Base-by-base conservation (phyloP, 1,140 invertebrate genomes). In the Drosophila insularis region DNA sequence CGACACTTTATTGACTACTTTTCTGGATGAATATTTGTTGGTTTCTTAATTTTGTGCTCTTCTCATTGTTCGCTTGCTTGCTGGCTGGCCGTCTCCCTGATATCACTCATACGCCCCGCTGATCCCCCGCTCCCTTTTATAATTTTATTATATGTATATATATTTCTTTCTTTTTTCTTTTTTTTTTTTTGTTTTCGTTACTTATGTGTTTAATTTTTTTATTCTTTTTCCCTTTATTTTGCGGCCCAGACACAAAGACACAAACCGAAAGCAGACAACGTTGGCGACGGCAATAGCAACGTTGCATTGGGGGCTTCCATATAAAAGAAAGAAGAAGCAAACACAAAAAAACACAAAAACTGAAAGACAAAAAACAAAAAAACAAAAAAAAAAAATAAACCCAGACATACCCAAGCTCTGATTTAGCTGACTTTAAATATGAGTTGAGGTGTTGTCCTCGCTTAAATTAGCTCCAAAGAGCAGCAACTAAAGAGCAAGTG, bases 361-460 rank as follows among this genome's bases (percentile, higher is more conserved):
- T 17, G 17, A 59, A 46, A 19, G 43, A 19, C 6, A 19, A 46
- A 46, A 50, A 21, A 17, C 10, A 21, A 19, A 46, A 56, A 78
- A 46, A 60, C 63, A 17, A 19, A 21, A 19, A 46, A 56, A 78
- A 46, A 60, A 68, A 74, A 14, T 37, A 23, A 27, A 32, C 14
- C 43, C 43, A 50, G 43, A 63, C 54, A 64, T 60, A 62, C 37
- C 43, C 68, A 70, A 43, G 64, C 64, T 71, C 77, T 90, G 86
- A 90, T 90, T 90, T 90, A 90, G 86, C 81, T 76, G 82, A 73
- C 76, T 86, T 90, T 90, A 87, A 82, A 90, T 90, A 80, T 90
- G 89, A 90, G 87, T 82, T 90, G 87, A 90, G 86, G 86, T 90
- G 86, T 90, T 87, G 86, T 90, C 86, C 86, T 90, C 86, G 87